Evolutionary conservation across 2,797 vertebrate species (phyloP).

Genomic region (Aldrovandia affinis): DNA sequence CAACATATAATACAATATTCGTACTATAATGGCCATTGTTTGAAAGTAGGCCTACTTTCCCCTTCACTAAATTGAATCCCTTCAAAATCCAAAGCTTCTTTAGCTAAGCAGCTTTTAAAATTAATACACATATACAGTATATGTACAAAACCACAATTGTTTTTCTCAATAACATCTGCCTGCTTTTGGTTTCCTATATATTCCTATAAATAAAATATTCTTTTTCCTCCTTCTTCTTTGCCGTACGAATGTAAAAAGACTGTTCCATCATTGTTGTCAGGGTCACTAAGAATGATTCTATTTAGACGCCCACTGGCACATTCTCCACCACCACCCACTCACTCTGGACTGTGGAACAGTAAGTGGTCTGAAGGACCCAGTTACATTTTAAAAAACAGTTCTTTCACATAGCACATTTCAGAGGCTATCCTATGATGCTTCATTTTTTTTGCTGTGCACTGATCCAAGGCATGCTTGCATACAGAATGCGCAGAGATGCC

Average conservation of each 20-base stretch:
- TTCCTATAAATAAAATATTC: neutral
- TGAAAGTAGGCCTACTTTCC: too few relatives aligned
- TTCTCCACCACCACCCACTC: conserved; percentile 43
- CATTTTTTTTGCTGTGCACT: neutral
- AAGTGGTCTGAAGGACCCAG: neutral
- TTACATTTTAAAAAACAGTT: neutral
- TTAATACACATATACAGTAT: neutral
- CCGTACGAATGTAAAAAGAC: neutral
- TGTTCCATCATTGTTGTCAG: conserved; percentile 13
- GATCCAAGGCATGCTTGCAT: neutral
- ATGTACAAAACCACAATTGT: neutral
- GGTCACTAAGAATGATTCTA: neutral
- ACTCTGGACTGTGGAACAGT: neutral
- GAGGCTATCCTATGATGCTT: neutral
- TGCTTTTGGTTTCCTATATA: neutral
- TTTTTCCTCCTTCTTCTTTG: neutral
- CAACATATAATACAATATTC: too few relatives aligned
- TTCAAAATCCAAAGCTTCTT: too few relatives aligned
- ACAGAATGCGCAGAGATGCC: neutral
- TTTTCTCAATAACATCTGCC: neutral
- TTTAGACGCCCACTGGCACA: conserved; percentile 44
- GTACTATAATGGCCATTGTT: conserved; percentile 1
- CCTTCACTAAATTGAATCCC: too few relatives aligned
- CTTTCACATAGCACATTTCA: neutral
- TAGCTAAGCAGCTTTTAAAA: too few relatives aligned